A percentile compares a stretch with the other conserved stretches of the same genome.
These are phyloP conservation scores for Scarus forsteni DNA, from an alignment of 2,797 vertebrate species.

Conservation along the genomic window DNA sequence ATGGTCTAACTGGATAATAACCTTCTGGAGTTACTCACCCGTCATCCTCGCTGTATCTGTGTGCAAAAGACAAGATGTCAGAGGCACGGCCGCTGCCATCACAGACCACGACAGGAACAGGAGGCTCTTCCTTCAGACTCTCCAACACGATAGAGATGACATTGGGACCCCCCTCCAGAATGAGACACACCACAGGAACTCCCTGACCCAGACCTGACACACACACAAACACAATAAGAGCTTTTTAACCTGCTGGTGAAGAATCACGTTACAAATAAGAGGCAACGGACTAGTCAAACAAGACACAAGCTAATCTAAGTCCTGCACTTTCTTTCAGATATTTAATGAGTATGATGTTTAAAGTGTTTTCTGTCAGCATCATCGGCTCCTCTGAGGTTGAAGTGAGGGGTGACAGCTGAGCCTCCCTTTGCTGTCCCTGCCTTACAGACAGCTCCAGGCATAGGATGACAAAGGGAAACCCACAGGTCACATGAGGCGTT, in stretches of 20 bases:
- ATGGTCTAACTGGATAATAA: too few relatives aligned
- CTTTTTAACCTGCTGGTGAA: background rate
- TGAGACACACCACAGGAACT: constrained; percentile 93
- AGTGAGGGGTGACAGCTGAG: constrained; percentile 90
- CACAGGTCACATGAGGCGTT: constrained; percentile 85
- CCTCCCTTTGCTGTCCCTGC: constrained; percentile 96
- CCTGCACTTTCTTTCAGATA: too few relatives aligned
- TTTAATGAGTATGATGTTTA: background rate
- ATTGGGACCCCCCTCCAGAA: constrained; percentile 96
- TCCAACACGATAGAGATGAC: constrained; percentile 93
- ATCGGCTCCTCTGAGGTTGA: constrained; percentile 41
- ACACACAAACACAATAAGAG: background rate
- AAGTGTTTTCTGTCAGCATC: too few relatives aligned
- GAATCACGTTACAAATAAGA: background rate
- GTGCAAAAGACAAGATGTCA: constrained; percentile 94
- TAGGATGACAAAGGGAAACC: constrained; percentile 99
- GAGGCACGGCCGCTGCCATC: constrained; percentile 95
- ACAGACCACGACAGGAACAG: constrained; percentile 94
- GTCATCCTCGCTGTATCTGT: constrained; percentile 92
- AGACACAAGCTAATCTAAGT: background rate
- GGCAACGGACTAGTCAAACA: background rate
- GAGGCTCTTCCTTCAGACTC: constrained; percentile 93
- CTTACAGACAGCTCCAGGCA: constrained; percentile 91
- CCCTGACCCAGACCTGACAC: constrained; percentile 92
- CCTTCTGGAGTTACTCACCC: constrained; percentile 79